Base-by-base conservation (phyloP, 2,113 vertebrate genomes). In the Vidua chalybeata region DNA sequence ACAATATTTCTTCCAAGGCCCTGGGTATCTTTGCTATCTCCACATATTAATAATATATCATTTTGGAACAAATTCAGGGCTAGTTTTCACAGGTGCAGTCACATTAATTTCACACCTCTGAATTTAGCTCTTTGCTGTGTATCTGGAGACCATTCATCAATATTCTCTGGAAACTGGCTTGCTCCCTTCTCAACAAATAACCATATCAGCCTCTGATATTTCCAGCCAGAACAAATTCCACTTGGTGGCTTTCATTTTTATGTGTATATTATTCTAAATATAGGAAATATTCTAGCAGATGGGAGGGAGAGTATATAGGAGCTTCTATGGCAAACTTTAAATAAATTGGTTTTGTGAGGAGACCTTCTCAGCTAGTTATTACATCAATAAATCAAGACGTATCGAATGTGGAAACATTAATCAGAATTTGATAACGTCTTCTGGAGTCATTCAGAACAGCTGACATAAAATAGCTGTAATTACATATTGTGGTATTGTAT, bases 61-160 rank as follows among this genome's bases (percentile, higher is more conserved):
- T 95, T 94, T 93, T 84, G 43, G 68, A 91, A 86, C 81, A 93
- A 88, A 93, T 83, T 95, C 66, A 80, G 33, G 39, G 49, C 72
- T 91, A 48, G 72, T 68, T 85, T 95, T 93, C 64, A 55, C 61
- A 95, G 76, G 79, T 93, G 72, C 64, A 80, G 72, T 89, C 95
- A 74, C 75, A 88, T 90, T 90, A 95, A 94, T 93, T 94, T 96
- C 93, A 92, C 80, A 96, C 86, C 72, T 94, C 83, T 80, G 90
- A 93, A 94, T 95, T 94, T 84, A 84, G 91, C 61, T 92, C 86
- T 88, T 94, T 94, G 46, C 83, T 87, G 51, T 81, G 68, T 92
- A 71, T 90, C 93, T 91, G 72, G 83, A 84, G 80, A 94, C 64
- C 68, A 86, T 93, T 94, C 68, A 93, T 96, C 93, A 97, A 77